A percentile compares a stretch with the other conserved stretches of the same genome.
phyloP scores from a whole-genome alignment of 2,113 vertebrate species.

The Typhlomys cinereus region DNA sequence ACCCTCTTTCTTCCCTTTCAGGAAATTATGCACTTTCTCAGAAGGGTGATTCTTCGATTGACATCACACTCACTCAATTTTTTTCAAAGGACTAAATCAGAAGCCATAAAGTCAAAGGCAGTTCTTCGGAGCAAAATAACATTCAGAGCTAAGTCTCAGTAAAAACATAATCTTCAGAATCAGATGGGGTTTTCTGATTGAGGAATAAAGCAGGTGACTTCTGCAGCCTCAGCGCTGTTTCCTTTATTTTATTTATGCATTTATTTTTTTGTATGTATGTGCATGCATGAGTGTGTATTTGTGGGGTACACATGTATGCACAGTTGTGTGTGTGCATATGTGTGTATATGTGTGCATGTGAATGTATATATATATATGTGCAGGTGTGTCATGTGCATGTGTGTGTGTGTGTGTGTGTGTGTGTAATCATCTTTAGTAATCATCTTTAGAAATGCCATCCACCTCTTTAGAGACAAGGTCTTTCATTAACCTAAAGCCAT shows the following conservation, averaged over 20 bases:
- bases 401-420: too few relatives aligned
- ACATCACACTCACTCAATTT: conserved; percentile 72
- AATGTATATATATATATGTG: too few relatives aligned
- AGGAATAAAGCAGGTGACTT: neutral
- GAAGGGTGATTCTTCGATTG: neutral
- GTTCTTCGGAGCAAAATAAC: neutral
- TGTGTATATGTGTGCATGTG: too few relatives aligned
- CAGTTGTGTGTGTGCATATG: too few relatives aligned
- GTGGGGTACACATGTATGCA: too few relatives aligned
- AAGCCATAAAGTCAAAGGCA: conserved; percentile 12
- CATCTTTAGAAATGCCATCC: too few relatives aligned
- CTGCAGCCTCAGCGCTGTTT: neutral
- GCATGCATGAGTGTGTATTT: too few relatives aligned
- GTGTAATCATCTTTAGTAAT: too few relatives aligned
- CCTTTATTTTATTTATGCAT: conserved; percentile 44
- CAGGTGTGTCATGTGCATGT: too few relatives aligned
- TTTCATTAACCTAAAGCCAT: too few relatives aligned
- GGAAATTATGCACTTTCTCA: conserved; percentile 60
- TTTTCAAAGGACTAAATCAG: conserved; percentile 54
- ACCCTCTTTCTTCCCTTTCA: neutral
- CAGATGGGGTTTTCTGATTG: conserved; percentile 39
- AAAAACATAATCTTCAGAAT: neutral
- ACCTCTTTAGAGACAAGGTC: too few relatives aligned
- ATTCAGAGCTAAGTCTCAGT: conserved; percentile 41
- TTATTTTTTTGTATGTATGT: too few relatives aligned